phyloP scores from a whole-genome alignment of 92 coral and sea anemone genomes.

The Meandrina meandrites region DNA sequence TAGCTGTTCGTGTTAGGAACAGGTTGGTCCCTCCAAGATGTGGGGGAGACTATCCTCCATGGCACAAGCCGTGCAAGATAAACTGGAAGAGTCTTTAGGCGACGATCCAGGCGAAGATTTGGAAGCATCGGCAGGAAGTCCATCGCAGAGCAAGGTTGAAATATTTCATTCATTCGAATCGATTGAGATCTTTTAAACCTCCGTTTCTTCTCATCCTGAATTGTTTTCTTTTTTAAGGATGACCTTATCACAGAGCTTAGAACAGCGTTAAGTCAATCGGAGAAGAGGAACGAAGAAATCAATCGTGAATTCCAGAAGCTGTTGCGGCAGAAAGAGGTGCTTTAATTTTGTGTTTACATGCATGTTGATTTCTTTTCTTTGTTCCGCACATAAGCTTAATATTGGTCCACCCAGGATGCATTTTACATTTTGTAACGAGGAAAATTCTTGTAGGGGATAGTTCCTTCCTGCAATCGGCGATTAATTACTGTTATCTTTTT shows the following conservation, averaged over 20 bases:
- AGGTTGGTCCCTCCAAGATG: slow-evolving; percentile 61
- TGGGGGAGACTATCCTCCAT: slow-evolving; percentile 94
- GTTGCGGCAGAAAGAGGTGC: slow-evolving; percentile 85
- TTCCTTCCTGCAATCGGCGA: neutral
- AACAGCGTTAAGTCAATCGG: slow-evolving; percentile 74
- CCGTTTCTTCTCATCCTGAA: neutral
- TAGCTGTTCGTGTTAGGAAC: neutral
- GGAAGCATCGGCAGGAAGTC: slow-evolving; percentile 40
- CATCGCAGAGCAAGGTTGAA: slow-evolving; percentile 18
- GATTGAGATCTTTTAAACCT: neutral
- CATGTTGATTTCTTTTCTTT: neutral
- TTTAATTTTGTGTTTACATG: neutral
- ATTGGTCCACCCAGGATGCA: neutral
- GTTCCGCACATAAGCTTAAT: neutral
- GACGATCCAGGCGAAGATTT: slow-evolving; percentile 69
- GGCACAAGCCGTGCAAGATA: slow-evolving; percentile 92
- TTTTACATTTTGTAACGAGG: neutral
- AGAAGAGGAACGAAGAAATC: slow-evolving; percentile 79
- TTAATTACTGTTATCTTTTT: neutral
- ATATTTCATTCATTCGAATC: slow-evolving; percentile 23
- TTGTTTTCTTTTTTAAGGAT: slow-evolving; percentile 17
- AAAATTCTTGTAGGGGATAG: neutral
- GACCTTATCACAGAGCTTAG: slow-evolving; percentile 53
- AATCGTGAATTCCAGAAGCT: slow-evolving; percentile 86
- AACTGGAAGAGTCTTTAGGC: slow-evolving; percentile 87